Base-by-base conservation (phyloP, 2,113 vertebrate genomes). In the Scatophagus argus region DNA sequence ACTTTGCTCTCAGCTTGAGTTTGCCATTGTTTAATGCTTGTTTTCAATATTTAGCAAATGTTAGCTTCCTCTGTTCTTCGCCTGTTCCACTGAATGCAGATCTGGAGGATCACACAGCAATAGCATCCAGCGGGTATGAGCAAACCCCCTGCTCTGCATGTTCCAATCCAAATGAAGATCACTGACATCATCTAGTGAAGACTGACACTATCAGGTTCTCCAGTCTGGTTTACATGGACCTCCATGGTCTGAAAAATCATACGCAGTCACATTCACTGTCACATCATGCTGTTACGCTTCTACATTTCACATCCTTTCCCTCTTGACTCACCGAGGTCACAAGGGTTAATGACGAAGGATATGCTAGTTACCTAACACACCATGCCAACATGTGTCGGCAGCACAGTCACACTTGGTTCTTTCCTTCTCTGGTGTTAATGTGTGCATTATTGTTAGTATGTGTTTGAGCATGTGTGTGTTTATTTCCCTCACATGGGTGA, bases 201-300 rank as follows among this genome's bases (percentile, higher is more conserved):
- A 87, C 4, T 56, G 89, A 86, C 79, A 60, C 44, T 9, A 73
- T n/a, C 85, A 90, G 85, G 58, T 87, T 86, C 56, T n/a, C 10
- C 17, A 1, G n/a, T 39, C 34, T 44, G 13, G 23, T 61, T 32
- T 43, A 0, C 1, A 8, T 75, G 58, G 58, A 68, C 60, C 6
- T 46, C 27, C 44, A 21, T 17, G 39, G 41, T 46, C 16, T 9
- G 21, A 70, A 2, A 62, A 39, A 71, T 55, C 44, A 56, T 34
- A 38, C 6, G 29, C 43, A 51, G 41, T 61, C 67, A 41, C 68
- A 65, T 68, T 54, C 52, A 78, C 70, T n/a, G 14, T 49, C 43
- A 34, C 55, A 25, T 32, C 23, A 17, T 19, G n/a, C 10, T 47
- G 25, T 7, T 13, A 13, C 31, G 41, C 17, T 2, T 79, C 47